Evolutionary conservation across 1,140 invertebrate species (phyloP), one percentile per base, ranked within the genome.

Genomic region (Acromyrmex charruanus): DNA sequence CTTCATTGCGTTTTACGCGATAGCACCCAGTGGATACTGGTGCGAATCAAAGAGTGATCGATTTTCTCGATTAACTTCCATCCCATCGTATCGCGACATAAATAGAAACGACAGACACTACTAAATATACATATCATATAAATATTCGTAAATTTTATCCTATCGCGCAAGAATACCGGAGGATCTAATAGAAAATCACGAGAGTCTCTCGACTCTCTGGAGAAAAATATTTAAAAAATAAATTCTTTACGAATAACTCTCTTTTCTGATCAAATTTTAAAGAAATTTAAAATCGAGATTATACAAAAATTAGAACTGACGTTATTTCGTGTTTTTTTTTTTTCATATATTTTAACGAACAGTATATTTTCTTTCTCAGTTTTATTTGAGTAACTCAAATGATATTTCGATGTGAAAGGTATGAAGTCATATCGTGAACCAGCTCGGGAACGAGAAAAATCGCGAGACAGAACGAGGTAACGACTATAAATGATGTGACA

Each of bases 351-450:
- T 66, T 77, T 39, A 10, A n/a, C 14, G n/a, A 53, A 81, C 31
- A 55, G 44, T 68, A 35, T 71, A 39, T 4, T 25, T 25, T 49
- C 31, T 72, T 59, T 72, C 66, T 51, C 58, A 10, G 5, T 25
- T 31, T 65, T 63, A 65, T 72, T 84, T 61, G 68, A 84, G 55
- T 71, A 25, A 74, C 39, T 84, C 28, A 12, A 84, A 84, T 75
- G 69, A 84, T 84, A 84, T 74, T 63, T 84, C 69, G 21, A 84
- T 84, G 80, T 84, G 80, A 84, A 84, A 84, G 55, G 69, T 84
- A 63, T 75, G 80, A 84, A 84, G 69, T 84, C 80, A 53, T 84
- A 72, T 84, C 69, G 80, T 35, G 55, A 61, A 51, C 44, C 55
- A 74, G 55, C 55, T 18, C 55, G 14, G 18, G 28, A 39, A 75